Percentiles rank a stretch among this genome's conserved stretches.
These are phyloP conservation scores for Microctonus aethiopoides DNA, from an alignment of 2,888 invertebrate genomes.

Conservation along the genomic window DNA sequence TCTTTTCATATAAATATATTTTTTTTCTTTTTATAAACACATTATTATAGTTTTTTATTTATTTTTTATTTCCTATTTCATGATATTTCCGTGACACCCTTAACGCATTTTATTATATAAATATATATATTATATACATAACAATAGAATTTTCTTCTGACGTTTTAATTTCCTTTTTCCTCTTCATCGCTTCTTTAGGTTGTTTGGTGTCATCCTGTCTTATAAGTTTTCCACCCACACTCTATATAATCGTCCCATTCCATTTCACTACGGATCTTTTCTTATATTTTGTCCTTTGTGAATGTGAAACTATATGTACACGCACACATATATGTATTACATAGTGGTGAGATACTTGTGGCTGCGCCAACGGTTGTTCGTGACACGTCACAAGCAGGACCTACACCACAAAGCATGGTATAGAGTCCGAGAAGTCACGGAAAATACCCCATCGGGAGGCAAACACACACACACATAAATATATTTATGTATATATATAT, in stretches of 20 bases:
- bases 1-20: not conserved
- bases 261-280: not conserved
- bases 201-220: not conserved
- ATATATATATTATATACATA: not conserved
- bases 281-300: not conserved
- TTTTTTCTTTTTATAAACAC: too few species aligned
- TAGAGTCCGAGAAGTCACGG: not conserved
- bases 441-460: not conserved
- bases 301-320: not conserved
- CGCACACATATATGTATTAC: conserved; percentile 13
- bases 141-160: conserved; percentile 52
- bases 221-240: conserved; percentile 5
- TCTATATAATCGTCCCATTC: not conserved
- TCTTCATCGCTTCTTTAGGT: conserved; percentile 33
- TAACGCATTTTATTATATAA: not conserved
- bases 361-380: conserved; percentile 23
- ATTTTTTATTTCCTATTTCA: not conserved
- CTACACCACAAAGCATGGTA: conserved; percentile 20
- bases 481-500: not conserved
- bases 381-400: conserved; percentile 29
- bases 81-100: not conserved
- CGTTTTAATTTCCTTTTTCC: conserved; percentile 63
- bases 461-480: not conserved
- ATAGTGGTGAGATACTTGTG: conserved; percentile 5
- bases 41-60: too few species aligned